These are phyloP conservation scores for Microcebus lehilahytsara DNA, from an alignment of 2,113 vertebrate genomes.

Conservation along the genomic window DNA sequence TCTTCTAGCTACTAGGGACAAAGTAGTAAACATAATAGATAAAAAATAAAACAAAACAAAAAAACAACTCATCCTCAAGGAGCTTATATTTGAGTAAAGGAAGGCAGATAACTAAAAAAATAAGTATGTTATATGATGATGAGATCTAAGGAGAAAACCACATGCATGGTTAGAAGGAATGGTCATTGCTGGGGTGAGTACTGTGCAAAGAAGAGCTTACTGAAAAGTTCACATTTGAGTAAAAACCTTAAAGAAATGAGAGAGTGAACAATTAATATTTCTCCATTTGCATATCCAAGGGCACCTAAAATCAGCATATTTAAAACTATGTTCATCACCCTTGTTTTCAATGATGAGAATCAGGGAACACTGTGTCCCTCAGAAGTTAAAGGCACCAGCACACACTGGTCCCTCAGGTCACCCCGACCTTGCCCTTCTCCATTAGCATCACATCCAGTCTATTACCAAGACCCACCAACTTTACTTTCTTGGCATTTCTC, in stretches of 20 bases:
- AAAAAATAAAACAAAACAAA: not conserved
- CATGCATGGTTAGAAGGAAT: accelerated
- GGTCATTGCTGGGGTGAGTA: not conserved
- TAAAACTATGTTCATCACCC: not conserved
- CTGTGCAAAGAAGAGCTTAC: not conserved
- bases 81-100: not conserved
- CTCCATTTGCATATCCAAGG: not conserved
- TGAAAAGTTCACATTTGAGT: not conserved
- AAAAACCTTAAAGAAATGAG: not conserved
- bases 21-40: not conserved
- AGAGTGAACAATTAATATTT: not conserved
- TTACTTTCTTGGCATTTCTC: not conserved
- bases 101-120: not conserved
- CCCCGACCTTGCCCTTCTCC: not conserved
- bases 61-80: not conserved
- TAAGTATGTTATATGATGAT: not conserved
- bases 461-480: not conserved
- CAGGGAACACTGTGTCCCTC: too few relatives aligned
- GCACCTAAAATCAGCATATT: not conserved
- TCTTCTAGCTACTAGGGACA: not conserved
- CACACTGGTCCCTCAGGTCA: not conserved
- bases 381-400: not conserved
- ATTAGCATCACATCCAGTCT: not conserved
- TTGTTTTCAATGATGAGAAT: not conserved
- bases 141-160: not conserved